phyloP scores from a whole-genome alignment of 2,888 invertebrate genomes.

The Pseudanteris insignis region DNA sequence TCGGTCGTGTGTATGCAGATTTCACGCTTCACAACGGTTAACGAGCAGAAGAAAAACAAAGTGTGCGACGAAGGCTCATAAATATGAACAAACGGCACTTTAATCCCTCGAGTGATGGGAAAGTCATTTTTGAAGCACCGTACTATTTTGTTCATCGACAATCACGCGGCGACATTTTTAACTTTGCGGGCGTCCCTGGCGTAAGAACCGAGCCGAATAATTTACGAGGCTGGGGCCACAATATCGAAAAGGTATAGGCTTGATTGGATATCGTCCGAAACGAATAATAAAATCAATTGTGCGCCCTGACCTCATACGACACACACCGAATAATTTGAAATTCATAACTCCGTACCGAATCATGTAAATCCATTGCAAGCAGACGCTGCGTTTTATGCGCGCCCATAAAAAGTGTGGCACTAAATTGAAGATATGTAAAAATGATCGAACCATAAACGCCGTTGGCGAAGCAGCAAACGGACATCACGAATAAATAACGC shows the following conservation, averaged over 20 bases:
- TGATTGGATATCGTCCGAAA: too few relatives aligned
- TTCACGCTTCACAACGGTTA: constrained; percentile 23
- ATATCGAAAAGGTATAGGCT: too few relatives aligned
- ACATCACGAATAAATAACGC: constrained; percentile 12
- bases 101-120: constrained; percentile 26
- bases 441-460: constrained; percentile 13
- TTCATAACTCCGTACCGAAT: constrained; percentile 4
- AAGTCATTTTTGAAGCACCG: constrained; percentile 20
- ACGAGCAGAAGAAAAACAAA: constrained; percentile 22
- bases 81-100: constrained; percentile 23
- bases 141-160: constrained; percentile 1
- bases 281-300: too few relatives aligned
- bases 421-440: constrained; percentile 20
- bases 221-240: too few relatives aligned
- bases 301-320: too few relatives aligned
- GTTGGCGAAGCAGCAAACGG: constrained; percentile 8
- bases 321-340: constrained; percentile 3
- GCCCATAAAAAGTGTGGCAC: constrained; percentile 7
- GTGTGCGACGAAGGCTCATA: constrained; percentile 17
- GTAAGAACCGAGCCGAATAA: background rate
- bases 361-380: constrained; percentile 4
- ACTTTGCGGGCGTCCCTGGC: constrained; percentile 21
- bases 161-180: constrained; percentile 16
- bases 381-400: constrained; percentile 1
- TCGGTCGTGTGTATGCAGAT: constrained; percentile 5